Evolutionary conservation across 2,113 vertebrate genomes (phyloP).

Genomic region (Fregetta grallaria): DNA sequence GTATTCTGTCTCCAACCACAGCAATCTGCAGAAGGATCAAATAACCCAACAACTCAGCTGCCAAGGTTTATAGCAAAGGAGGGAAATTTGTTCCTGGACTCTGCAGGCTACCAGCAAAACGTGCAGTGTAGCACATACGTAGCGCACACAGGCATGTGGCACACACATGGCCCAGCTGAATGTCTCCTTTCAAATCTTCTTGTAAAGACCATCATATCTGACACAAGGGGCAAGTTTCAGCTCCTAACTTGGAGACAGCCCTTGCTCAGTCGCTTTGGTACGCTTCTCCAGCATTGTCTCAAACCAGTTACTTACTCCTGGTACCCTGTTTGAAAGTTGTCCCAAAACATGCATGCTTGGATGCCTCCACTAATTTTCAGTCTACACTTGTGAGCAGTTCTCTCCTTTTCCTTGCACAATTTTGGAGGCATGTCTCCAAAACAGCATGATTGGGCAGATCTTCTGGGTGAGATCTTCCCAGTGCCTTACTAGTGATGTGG

Average conservation of each 20-base stretch:
- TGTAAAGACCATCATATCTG: background rate
- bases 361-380: background rate
- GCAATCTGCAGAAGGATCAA: background rate
- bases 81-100: background rate
- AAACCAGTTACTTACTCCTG: background rate
- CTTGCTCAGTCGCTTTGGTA: background rate
- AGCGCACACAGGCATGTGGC: background rate
- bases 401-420: background rate
- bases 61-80: background rate
- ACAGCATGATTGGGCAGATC: background rate
- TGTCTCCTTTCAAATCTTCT: background rate
- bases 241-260: background rate
- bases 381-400: background rate
- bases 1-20: background rate
- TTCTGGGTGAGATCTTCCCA: background rate
- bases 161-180: background rate
- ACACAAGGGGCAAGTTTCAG: background rate
- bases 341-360: background rate
- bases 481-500: background rate
- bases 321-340: background rate
- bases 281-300: background rate
- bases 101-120: background rate
- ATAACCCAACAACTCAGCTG: background rate
- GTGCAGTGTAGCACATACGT: background rate
- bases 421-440: background rate